These are phyloP conservation scores for Physella acuta DNA, from an alignment of 1,140 invertebrate species.

Conservation along the genomic window DNA sequence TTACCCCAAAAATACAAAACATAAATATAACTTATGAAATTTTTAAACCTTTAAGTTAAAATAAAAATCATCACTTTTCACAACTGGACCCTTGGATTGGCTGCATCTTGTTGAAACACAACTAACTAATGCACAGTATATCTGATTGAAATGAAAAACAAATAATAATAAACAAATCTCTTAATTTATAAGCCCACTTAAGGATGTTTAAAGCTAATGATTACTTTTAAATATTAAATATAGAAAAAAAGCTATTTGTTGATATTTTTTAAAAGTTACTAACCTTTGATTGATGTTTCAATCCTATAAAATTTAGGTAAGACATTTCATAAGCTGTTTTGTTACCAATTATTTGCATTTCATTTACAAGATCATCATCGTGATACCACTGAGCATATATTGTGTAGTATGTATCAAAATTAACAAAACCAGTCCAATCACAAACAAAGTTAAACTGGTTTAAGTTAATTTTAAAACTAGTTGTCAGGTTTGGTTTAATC, in stretches of 20 bases:
- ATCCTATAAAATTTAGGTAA: not conserved
- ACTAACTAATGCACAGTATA: constrained; percentile 37
- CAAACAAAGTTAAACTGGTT: constrained; percentile 28
- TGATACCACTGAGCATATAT: constrained; percentile 29
- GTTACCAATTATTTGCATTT: constrained; percentile 18
- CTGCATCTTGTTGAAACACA: constrained; percentile 35
- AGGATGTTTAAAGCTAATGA: no score
- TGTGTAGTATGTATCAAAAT: constrained; percentile 20
- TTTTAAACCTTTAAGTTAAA: constrained; percentile 33
- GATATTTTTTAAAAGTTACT: no score
- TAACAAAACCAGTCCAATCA: constrained; percentile 26
- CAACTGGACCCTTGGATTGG: constrained; percentile 33
- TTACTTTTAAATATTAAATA: no score
- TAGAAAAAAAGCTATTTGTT: no score
- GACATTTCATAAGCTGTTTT: constrained; percentile 21
- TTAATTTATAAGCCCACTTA: no score
- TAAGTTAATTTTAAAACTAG: constrained; percentile 23
- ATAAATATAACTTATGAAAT: no score
- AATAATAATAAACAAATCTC: no score
- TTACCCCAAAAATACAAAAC: no score
- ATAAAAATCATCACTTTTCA: constrained; percentile 29
- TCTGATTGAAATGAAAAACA: constrained; percentile 27
- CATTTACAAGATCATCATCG: constrained; percentile 18
- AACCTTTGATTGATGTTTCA: constrained; percentile 11
- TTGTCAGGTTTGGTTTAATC: constrained; percentile 16